Evolutionary conservation across 2,113 vertebrate genomes (phyloP).

Genomic region (Seriola dumerili): DNA sequence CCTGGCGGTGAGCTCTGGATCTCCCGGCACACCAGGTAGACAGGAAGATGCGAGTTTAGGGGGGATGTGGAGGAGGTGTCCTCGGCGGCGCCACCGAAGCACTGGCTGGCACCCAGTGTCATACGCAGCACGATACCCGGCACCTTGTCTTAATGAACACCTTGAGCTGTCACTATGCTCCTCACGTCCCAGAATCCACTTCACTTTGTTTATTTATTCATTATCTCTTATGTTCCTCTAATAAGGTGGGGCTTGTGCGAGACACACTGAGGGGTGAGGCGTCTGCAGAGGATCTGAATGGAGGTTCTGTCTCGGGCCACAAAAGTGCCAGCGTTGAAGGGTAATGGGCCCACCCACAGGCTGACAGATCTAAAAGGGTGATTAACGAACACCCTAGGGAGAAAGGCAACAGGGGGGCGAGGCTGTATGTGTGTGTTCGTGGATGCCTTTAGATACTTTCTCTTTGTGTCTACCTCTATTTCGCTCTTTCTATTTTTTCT

Average conservation of each 20-base stretch:
- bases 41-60: conserved; percentile 12
- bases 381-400: conserved; percentile 76
- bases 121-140: conserved; percentile 36
- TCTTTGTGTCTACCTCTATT: conserved; percentile 25
- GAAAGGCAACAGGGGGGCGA: conserved; percentile 40
- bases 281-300: conserved; percentile 50
- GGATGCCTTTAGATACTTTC: conserved; percentile 31
- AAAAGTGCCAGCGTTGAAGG: conserved; percentile 58
- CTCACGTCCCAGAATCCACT: conserved; percentile 50
- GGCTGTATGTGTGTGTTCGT: background rate
- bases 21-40: background rate
- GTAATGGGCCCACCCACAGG: conserved; percentile 78
- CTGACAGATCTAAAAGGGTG: conserved; percentile 77
- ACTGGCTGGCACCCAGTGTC: conserved; percentile 31
- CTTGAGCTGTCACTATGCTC: conserved; percentile 48
- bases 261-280: conserved; percentile 18
- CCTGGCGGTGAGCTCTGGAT: conserved; percentile 20
- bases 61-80: conserved; percentile 11
- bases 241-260: conserved; percentile 51
- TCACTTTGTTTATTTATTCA: conserved; percentile 76
- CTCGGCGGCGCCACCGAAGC: background rate
- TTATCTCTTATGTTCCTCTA: conserved; percentile 59
- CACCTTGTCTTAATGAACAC: conserved; percentile 59
- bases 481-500: background rate
- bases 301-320: conserved; percentile 52